Base-by-base conservation (phyloP, 2,797 vertebrate genomes). In the Microchirus variegatus region DNA sequence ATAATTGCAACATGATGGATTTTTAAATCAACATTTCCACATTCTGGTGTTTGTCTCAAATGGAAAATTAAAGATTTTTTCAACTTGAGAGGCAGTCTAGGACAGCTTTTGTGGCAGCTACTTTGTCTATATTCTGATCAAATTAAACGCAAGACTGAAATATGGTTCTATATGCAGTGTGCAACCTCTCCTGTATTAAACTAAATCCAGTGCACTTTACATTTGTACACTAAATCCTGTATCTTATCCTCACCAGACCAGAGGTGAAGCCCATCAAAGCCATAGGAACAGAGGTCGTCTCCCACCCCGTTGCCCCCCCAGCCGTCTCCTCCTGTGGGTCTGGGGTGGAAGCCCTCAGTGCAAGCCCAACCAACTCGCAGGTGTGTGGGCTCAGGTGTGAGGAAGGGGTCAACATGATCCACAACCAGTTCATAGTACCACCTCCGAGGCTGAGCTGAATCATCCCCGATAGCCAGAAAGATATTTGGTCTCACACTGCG, bases 391-490 rank as follows among this genome's bases (percentile, higher is more conserved):
- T 98, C 96, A 14, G 96, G 88, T 0, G 96, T 97, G 63, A 96
- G 91, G 53, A 98, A 99, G 0, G 93, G 90, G 40, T 96, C 93
- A 0, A 94, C 84, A 9, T 93, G 92, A 78, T 99, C 96, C 80
- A 98, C 94, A 70, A 94, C 93, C 76, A 98, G 85, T 56, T 99
- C 97, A 26, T 96, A 99, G 84, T 99, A 99, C 97, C 97, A 99
- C 74, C 93, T 95, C 65, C 93, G 94, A 83, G 95, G 95, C 31
- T 98, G 97, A 13, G 95, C 94, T 0, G 96, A 96, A 22, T 95
- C 93, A 43, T 96, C 96, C 1, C 94, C 95, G 83, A 95, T 90
- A 15, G 93, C 93, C 82, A 99, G 82, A 74, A 96, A 97, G 66
- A 98, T 94, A 80, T 98, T 99, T 59, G 97, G 95, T 45, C 95